Evolutionary conservation across 2,113 vertebrate genomes (phyloP), one percentile per base, ranked within the genome.

Genomic region (Phasianus colchicus): DNA sequence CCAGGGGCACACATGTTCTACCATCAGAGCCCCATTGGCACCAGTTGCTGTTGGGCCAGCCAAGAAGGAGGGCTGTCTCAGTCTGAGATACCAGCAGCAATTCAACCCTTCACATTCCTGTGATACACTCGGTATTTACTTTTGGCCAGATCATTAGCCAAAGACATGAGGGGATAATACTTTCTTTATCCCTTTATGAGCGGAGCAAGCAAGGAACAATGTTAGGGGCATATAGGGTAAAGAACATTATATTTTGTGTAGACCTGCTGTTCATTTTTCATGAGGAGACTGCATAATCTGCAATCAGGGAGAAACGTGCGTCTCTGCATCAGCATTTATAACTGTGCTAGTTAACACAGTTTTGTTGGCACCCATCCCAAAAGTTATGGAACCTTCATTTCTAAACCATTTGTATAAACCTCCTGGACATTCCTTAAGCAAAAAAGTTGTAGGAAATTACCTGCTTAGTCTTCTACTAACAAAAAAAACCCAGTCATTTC

Each of bases 31-130:
- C 18, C 74, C 10, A 1, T 9, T 0, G 2, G 43, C n/a, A 38
- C 3, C 2, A 42, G 48, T 24, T 0, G 2, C 36, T 1, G 0
- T 34, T 0, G 0, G 22, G 54, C 38, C 5, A 3, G 47, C 10
- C 3, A 1, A 24, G 54, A 38, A 63, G 55, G 14, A 88, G 9
- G 13, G 8, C 3, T 21, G 0, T 6, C 38, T 38, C 32, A 32
- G 42, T 27, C 8, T 27, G 21, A 57, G 42, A 50, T 19, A 69
- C 16, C n/a, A 80, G 70, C 18, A 52, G 34, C 73, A 81, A 20
- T 71, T 74, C 71, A 78, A 32, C 13, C 29, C 52, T 60, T 36
- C 15, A 30, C 83, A 79, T 87, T 87, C 76, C 43, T 63, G 9
- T 13, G n/a, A 34, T 10, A 12, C 0, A 0, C 4, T 32, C 34